phyloP scores from a whole-genome alignment of 2,113 vertebrate genomes.

The Callocephalon fimbriatum region DNA sequence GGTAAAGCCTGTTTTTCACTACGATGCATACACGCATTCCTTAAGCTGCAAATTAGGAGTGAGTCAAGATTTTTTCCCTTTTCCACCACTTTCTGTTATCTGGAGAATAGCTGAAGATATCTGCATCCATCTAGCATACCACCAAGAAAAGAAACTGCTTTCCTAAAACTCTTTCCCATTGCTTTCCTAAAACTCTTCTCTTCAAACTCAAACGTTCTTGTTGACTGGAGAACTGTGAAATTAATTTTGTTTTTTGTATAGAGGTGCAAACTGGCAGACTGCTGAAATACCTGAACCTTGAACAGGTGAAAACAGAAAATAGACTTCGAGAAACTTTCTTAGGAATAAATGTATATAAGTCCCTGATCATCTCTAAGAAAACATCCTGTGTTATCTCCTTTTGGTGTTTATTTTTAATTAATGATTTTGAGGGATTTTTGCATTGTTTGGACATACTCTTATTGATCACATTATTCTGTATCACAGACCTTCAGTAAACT shows the following conservation, averaged over 20 bases:
- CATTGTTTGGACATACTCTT: neutral
- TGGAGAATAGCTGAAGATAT: neutral
- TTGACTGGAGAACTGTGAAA: neutral
- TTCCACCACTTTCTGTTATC: neutral
- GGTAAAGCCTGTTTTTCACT: neutral
- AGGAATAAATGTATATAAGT: neutral
- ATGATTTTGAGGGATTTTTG: neutral
- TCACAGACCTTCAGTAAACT: neutral
- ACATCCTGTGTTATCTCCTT: neutral
- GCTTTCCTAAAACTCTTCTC: neutral
- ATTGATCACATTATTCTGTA: neutral
- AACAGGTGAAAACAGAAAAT: neutral
- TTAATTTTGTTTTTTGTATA: neutral
- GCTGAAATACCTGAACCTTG: neutral
- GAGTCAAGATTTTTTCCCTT: neutral
- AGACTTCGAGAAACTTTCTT: neutral
- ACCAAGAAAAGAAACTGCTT: neutral
- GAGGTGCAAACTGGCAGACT: neutral
- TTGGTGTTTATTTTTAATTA: neutral
- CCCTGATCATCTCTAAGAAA: neutral
- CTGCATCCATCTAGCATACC: neutral
- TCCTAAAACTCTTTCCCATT: neutral
- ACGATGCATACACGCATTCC: accelerated
- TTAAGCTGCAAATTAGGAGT: neutral
- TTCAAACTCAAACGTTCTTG: neutral